Conservation (phyloP, 2,113 vertebrate genomes). For the Calidris pygmaea region DNA sequence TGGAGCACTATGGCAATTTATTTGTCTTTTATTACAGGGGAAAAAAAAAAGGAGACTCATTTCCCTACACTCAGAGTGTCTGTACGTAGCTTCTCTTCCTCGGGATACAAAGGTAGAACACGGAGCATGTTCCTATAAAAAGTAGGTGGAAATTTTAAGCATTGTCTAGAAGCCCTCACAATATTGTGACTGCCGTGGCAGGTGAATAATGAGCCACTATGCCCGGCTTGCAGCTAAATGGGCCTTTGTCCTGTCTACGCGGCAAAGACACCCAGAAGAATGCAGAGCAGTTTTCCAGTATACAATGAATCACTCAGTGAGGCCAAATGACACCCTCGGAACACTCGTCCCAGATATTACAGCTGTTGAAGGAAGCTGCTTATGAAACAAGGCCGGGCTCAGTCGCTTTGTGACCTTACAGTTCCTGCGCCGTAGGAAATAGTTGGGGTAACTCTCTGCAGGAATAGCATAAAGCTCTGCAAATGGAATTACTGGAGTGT, state of each 20-base stretch:
- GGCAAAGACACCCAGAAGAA: constrained; percentile 61
- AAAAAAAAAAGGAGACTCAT: background rate
- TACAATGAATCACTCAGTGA: constrained; percentile 71
- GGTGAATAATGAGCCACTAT: constrained; percentile 55
- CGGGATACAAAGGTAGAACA: background rate
- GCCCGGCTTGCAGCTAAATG: constrained; percentile 45
- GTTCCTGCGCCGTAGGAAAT: constrained; percentile 41
- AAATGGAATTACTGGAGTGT: constrained; percentile 5
- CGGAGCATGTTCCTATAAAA: background rate
- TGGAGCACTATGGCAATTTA: background rate
- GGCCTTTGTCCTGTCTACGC: constrained; percentile 50
- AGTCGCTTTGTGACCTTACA: constrained; percentile 24
- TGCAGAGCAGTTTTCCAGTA: constrained; percentile 63
- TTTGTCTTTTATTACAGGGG: background rate
- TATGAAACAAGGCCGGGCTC: constrained; percentile 63
- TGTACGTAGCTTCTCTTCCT: background rate
- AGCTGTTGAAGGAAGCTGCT: constrained; percentile 54
- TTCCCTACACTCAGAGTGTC: background rate
- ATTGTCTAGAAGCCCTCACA: constrained; percentile 29
- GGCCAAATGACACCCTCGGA: constrained; percentile 44
- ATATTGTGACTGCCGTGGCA: constrained; percentile 31
- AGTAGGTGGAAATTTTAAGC: constrained; percentile 19
- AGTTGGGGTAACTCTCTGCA: constrained; percentile 26
- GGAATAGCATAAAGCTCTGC: background rate
- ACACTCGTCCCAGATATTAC: constrained; percentile 62